Evolutionary conservation across 2,797 vertebrate species (phyloP).

Genomic region (Monodelphis domestica): DNA sequence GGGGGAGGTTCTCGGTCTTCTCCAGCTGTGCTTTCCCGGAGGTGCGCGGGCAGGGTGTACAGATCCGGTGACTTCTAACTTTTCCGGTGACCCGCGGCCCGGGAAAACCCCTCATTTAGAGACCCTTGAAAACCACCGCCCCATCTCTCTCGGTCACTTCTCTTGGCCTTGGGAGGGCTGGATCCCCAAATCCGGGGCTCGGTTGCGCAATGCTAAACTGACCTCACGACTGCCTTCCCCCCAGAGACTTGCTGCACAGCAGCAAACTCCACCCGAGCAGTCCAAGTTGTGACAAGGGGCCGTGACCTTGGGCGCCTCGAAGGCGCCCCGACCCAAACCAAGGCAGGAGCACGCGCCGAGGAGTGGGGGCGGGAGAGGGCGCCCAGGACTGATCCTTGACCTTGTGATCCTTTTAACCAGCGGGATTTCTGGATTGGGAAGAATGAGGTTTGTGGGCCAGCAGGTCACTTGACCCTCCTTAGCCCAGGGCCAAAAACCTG

Average conservation of each 20-base stretch:
- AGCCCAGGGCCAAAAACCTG: not conserved
- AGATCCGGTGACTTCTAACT: conserved; percentile 73
- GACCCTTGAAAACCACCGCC: conserved; percentile 76
- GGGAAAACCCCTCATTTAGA: conserved; percentile 78
- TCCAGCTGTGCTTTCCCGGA: not conserved
- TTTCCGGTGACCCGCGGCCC: conserved; percentile 71
- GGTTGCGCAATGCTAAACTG: conserved; percentile 22
- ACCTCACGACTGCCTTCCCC: conserved; percentile 17
- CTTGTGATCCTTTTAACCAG: not conserved
- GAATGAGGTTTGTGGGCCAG: not conserved
- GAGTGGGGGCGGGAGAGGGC: not conserved
- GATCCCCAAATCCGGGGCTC: conserved; percentile 26
- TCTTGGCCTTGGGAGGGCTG: not conserved
- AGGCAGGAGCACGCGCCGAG: conserved; percentile 4
- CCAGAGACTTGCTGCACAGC: not conserved
- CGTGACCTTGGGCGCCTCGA: conserved; percentile 13
- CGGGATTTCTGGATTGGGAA: not conserved
- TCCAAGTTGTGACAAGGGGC: conserved; percentile 26
- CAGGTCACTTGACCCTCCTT: not conserved
- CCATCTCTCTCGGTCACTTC: not conserved
- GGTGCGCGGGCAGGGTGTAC: conserved; percentile 9
- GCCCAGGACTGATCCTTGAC: not conserved
- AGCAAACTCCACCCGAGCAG: not conserved
- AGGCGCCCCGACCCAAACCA: conserved; percentile 6
- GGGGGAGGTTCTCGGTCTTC: not conserved